These are phyloP conservation scores for Papilio xuthus DNA, from an alignment of 1,140 invertebrate species.

Conservation along the genomic window DNA sequence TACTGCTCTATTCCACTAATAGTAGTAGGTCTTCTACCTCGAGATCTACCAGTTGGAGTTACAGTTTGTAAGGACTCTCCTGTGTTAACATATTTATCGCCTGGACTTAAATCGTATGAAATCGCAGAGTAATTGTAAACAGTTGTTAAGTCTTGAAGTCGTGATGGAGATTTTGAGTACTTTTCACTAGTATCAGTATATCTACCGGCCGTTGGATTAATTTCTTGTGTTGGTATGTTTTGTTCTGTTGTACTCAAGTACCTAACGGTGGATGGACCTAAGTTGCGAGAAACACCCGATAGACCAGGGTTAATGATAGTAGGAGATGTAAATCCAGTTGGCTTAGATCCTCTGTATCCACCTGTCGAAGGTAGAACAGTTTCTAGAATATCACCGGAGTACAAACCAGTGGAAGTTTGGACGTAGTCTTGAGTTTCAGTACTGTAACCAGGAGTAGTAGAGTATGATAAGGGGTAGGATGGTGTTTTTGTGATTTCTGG, in stretches of 20 bases:
- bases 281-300: slow-evolving; percentile 29
- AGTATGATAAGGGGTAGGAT: slow-evolving; percentile 28
- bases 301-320: slow-evolving; percentile 32
- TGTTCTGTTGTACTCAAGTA: slow-evolving; percentile 32
- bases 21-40: slow-evolving; percentile 23
- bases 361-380: slow-evolving; percentile 30
- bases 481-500: slow-evolving; percentile 25
- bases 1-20: slow-evolving; percentile 14
- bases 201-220: slow-evolving; percentile 26
- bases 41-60: slow-evolving; percentile 10
- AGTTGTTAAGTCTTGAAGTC: slow-evolving; percentile 12
- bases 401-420: slow-evolving; percentile 17
- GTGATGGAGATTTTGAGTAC: slow-evolving; percentile 13
- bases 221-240: slow-evolving; percentile 13
- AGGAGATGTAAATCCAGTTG: slow-evolving; percentile 28
- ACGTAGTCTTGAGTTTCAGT: slow-evolving; percentile 20
- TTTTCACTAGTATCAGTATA: slow-evolving; percentile 30
- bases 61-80: slow-evolving; percentile 9
- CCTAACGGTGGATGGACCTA: slow-evolving; percentile 30
- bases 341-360: slow-evolving; percentile 13
- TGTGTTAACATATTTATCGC: slow-evolving; percentile 6
- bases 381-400: slow-evolving; percentile 15
- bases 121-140: slow-evolving; percentile 1
- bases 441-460: slow-evolving; percentile 30
- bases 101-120: slow-evolving; percentile 9